Conservation (phyloP, 2,113 vertebrate genomes). For the Morone chrysops region DNA sequence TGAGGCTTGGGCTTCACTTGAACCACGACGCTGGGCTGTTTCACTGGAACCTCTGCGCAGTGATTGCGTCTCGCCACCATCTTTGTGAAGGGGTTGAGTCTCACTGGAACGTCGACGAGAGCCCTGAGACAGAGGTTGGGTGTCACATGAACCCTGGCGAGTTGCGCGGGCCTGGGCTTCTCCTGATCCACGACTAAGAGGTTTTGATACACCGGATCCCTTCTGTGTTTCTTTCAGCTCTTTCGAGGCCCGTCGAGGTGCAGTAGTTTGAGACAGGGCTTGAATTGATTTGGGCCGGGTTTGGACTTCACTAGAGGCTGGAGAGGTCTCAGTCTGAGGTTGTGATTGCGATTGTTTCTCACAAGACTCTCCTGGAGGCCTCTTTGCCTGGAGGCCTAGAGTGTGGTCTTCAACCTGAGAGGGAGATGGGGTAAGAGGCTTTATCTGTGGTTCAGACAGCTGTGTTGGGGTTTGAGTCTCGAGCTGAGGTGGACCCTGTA, state of each 20-base stretch:
- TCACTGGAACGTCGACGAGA: constrained; percentile 67
- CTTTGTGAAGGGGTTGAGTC: constrained; percentile 54
- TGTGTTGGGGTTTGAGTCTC: constrained; percentile 36
- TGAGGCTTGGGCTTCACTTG: constrained; percentile 61
- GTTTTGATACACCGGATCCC: constrained; percentile 51
- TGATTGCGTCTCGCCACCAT: constrained; percentile 51
- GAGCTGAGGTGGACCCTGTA: constrained; percentile 29
- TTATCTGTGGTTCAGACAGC: constrained; percentile 41
- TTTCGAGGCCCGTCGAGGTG: constrained; percentile 60
- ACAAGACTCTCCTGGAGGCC: constrained; percentile 3
- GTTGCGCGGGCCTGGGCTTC: constrained; percentile 49
- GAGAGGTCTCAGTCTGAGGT: constrained; percentile 45
- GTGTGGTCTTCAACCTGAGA: constrained; percentile 41
- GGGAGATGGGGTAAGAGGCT: constrained; percentile 32
- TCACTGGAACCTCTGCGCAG: constrained; percentile 71
- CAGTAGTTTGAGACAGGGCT: constrained; percentile 48
- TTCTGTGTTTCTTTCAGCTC: constrained; percentile 65
- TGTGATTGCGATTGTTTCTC: constrained; percentile 43
- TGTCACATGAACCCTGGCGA: constrained; percentile 62
- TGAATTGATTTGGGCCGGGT: constrained; percentile 65
- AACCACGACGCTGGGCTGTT: constrained; percentile 62
- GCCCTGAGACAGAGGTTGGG: constrained; percentile 65
- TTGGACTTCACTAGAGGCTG: constrained; percentile 46
- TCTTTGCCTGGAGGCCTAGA: constrained; percentile 41
- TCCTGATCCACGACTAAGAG: constrained; percentile 43